Evolutionary conservation across 1,140 invertebrate genomes (phyloP).

Genomic region (Nautilus pompilius): DNA sequence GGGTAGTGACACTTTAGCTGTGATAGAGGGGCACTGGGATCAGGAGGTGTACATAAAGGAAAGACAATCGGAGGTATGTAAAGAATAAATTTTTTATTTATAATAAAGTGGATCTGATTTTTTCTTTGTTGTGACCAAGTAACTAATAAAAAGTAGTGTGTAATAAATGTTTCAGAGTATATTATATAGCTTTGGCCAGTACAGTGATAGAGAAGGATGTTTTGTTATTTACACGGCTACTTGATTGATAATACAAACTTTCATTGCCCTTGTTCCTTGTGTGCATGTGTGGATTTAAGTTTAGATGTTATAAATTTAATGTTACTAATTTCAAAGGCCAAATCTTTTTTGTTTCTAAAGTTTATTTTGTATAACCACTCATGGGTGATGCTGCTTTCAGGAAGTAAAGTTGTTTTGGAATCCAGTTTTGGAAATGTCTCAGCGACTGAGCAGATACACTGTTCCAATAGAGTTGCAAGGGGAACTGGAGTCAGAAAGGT

Average conservation of each 20-base stretch:
- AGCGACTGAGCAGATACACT: constrained; percentile 72
- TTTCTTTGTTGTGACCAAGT: too few species aligned
- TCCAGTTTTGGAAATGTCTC: constrained; percentile 66
- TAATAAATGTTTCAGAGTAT: too few species aligned
- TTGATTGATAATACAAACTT: too few species aligned
- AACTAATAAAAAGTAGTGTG: neutral
- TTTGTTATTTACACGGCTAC: too few species aligned
- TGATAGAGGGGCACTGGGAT: constrained; percentile 89
- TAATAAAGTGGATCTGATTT: too few species aligned
- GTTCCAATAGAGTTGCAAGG: constrained; percentile 76
- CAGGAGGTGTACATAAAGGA: constrained; percentile 79
- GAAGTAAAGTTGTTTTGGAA: constrained; percentile 74
- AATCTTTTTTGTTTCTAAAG: neutral
- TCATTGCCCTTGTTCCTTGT: too few species aligned
- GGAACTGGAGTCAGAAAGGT: constrained; percentile 77
- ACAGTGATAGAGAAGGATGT: too few species aligned
- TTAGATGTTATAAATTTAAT: too few species aligned
- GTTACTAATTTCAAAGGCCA: neutral
- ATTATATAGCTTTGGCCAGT: too few species aligned
- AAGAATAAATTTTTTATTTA: neutral
- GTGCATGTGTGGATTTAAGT: too few species aligned
- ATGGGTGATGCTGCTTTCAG: constrained; percentile 51
- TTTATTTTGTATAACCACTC: too few species aligned
- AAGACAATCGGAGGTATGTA: constrained; percentile 65
- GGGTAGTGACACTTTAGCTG: constrained; percentile 83